phyloP scores from a whole-genome alignment of 2,797 vertebrate species.

The Etheostoma perlongum region DNA sequence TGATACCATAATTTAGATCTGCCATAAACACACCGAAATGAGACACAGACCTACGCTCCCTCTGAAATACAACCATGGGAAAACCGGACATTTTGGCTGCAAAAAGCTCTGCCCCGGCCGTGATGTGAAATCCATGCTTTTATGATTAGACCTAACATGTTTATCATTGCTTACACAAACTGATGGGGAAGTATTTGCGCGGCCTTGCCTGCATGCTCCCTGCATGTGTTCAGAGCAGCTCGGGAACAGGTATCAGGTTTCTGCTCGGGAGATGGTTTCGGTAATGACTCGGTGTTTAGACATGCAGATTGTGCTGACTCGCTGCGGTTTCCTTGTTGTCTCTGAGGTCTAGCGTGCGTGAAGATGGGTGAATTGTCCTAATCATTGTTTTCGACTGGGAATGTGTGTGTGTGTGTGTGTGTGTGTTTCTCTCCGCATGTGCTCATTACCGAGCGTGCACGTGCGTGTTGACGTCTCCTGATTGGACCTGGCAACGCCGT shows the following conservation, averaged over 20 bases:
- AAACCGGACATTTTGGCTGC: conserved; percentile 54
- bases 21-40: conserved; percentile 82
- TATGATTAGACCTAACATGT: conserved; percentile 72
- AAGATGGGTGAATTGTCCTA: conserved; percentile 33
- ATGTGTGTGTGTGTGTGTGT: background rate
- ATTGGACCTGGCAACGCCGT: no score
- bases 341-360: conserved; percentile 3
- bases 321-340: conserved; percentile 25
- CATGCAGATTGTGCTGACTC: conserved; percentile 24
- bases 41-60: conserved; percentile 72
- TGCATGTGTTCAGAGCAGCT: conserved; percentile 28
- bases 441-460: conserved; percentile 7
- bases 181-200: conserved; percentile 60
- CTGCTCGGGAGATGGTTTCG: conserved; percentile 28
- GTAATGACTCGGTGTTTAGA: conserved; percentile 39
- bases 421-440: background rate
- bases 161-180: conserved; percentile 74
- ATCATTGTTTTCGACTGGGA: conserved; percentile 23
- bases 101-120: conserved; percentile 40
- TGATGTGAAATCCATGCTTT: conserved; percentile 67
- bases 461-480: conserved; percentile 52
- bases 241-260: conserved; percentile 41
- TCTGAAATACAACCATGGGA: conserved; percentile 74
- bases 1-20: conserved; percentile 84
- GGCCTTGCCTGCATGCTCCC: conserved; percentile 33